These are phyloP conservation scores for Prunella himalayana DNA, from an alignment of 2,113 vertebrate genomes.

Conservation along the genomic window DNA sequence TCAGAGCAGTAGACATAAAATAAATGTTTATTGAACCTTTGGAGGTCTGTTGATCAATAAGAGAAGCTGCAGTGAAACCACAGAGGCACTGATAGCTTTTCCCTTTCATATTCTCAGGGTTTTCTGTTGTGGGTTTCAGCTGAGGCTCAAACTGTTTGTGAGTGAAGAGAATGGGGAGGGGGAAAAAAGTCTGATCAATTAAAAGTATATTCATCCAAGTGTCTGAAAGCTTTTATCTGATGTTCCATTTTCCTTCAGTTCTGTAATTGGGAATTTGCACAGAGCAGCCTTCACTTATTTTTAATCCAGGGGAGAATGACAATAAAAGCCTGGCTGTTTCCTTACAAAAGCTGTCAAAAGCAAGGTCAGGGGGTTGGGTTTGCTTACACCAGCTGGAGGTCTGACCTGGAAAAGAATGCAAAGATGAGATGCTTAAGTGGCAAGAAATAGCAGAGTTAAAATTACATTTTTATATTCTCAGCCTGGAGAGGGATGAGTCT, in stretches of 20 bases:
- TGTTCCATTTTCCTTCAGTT: neutral
- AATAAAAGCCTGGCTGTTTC: neutral
- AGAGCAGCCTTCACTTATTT: neutral
- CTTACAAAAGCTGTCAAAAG: constrained; percentile 9
- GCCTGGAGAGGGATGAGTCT: neutral
- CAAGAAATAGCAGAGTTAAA: neutral
- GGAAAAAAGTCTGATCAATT: neutral
- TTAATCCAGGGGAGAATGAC: neutral
- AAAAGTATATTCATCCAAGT: neutral
- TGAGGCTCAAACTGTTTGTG: neutral
- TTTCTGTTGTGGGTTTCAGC: neutral
- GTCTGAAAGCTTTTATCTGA: constrained; percentile 14
- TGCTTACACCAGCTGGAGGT: neutral
- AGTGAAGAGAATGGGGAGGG: neutral
- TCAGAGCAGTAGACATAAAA: constrained; percentile 25
- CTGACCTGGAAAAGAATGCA: constrained; percentile 7
- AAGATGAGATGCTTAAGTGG: neutral
- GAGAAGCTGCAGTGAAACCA: constrained; percentile 21
- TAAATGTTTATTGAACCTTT: constrained; percentile 53
- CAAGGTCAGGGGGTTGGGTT: neutral
- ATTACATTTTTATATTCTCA: neutral
- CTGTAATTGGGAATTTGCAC: neutral
- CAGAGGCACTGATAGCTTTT: constrained; percentile 15
- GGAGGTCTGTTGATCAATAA: constrained; percentile 42
- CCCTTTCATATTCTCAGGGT: neutral